Evolutionary conservation across 2,888 invertebrate species (phyloP).

Genomic region (Steinernema carpocapsae): DNA sequence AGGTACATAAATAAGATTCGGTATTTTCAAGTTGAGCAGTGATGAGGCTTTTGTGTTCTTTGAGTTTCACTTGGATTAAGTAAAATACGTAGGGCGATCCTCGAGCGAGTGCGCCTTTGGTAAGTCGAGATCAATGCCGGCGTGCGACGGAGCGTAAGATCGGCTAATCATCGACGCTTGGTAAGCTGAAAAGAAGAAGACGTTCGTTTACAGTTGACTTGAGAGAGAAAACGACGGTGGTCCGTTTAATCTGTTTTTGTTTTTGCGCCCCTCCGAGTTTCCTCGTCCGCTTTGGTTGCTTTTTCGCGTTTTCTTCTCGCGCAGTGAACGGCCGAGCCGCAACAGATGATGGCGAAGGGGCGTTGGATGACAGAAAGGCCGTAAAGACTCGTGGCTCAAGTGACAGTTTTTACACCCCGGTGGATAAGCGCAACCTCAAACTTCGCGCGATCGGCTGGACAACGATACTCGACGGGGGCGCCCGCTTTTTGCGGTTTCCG

Average conservation of each 20-base stretch:
- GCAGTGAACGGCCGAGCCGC: background rate
- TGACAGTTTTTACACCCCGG: slow-evolving; percentile 31
- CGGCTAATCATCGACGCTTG: slow-evolving; percentile 51
- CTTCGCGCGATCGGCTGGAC: background rate
- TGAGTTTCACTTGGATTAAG: slow-evolving; percentile 29
- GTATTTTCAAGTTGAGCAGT: background rate
- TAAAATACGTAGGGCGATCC: slow-evolving; percentile 63
- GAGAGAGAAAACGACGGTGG: background rate
- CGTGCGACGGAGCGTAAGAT: slow-evolving; percentile 56
- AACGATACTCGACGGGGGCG: slow-evolving; percentile 19
- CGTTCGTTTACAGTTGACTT: slow-evolving; percentile 18
- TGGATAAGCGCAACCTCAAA: slow-evolving; percentile 8
- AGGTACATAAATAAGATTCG: background rate
- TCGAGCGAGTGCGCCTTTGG: slow-evolving; percentile 65
- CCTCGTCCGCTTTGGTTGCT: background rate
- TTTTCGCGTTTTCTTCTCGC: background rate
- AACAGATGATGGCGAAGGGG: background rate
- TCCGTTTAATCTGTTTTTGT: slow-evolving; percentile 22
- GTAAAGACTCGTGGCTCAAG: background rate
- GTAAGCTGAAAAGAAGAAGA: slow-evolving; percentile 58
- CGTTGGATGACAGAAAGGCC: background rate
- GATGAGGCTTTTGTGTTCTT: background rate
- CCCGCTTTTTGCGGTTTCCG: slow-evolving; percentile 28
- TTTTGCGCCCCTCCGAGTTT: background rate
- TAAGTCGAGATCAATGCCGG: slow-evolving; percentile 57